Evolutionary conservation across 53 echinoderm and acorn worm species (phyloP).

Genomic region (Apostichopus leukothele): DNA sequence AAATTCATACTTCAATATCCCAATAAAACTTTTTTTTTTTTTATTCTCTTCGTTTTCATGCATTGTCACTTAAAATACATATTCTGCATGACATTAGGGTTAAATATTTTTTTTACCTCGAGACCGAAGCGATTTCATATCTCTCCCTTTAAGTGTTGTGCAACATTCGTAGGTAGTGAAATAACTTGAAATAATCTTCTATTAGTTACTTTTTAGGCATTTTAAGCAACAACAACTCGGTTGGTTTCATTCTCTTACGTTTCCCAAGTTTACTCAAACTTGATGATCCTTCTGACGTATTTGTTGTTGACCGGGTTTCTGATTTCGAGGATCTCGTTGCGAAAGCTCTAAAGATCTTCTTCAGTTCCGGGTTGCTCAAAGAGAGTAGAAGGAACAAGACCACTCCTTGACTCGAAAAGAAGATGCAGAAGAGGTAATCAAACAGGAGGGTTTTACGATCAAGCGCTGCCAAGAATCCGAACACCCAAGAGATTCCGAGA

Average conservation of each 20-base stretch:
- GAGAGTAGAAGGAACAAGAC: slow-evolving; percentile 56
- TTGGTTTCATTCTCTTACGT: background rate
- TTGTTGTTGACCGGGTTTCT: slow-evolving; percentile 1
- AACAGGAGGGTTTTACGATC: slow-evolving; percentile 33
- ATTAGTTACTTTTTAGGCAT: background rate
- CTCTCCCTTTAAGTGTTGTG: no score
- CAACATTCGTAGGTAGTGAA: no score
- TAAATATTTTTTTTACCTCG: no score
- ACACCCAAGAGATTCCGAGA: background rate
- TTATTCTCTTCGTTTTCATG: no score
- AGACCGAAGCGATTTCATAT: no score
- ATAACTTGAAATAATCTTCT: no score
- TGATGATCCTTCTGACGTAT: background rate
- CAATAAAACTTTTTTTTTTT: no score
- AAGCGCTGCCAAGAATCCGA: background rate
- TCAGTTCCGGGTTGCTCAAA: background rate
- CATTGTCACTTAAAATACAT: no score
- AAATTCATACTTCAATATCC: no score
- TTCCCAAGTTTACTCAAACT: background rate
- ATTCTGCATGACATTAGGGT: no score
- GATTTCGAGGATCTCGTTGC: background rate
- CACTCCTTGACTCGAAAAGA: slow-evolving; percentile 60
- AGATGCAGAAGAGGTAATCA: slow-evolving; percentile 61
- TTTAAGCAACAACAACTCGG: background rate
- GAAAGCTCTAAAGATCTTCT: background rate